Percentiles rank a stretch among this genome's conserved stretches.
Evolutionary conservation across 2,888 invertebrate genomes (phyloP).

Genomic region (Lepidonotus clava): DNA sequence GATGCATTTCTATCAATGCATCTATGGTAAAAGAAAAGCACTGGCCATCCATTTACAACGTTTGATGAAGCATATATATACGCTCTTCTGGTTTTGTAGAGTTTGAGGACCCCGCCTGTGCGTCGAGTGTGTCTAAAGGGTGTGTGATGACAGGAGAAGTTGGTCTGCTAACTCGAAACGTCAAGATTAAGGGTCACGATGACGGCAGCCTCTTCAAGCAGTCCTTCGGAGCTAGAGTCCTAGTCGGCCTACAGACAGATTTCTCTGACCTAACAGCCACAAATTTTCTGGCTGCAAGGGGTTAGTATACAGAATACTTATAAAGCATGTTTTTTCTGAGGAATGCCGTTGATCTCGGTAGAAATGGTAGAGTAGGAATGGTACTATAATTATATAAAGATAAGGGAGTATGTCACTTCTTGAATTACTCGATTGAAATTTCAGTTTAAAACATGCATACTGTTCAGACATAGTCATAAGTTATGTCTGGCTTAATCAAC

Average conservation of each 20-base stretch:
- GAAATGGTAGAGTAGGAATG: no score
- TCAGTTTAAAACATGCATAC: neutral
- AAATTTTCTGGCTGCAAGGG: no score
- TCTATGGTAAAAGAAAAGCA: no score
- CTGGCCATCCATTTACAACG: no score
- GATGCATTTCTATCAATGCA: no score
- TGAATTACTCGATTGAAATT: neutral
- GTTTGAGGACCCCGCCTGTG: neutral
- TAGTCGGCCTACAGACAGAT: neutral
- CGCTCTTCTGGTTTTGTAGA: no score
- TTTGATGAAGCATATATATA: no score
- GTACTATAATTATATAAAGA: no score
- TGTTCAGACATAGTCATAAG: no score
- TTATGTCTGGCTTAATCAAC: neutral
- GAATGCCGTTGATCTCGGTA: no score
- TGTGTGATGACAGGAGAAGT: conserved; percentile 70
- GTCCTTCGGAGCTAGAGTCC: neutral
- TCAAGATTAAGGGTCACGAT: conserved; percentile 73
- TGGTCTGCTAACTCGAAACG: conserved; percentile 74
- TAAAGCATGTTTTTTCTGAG: no score
- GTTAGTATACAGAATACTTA: no score
- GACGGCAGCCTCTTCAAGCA: conserved; percentile 64
- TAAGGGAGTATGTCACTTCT: neutral
- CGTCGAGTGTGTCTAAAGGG: neutral
- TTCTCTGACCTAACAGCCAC: neutral